Percentiles rank a stretch among this genome's conserved stretches.
Evolutionary conservation across 2,113 vertebrate species (phyloP).

Genomic region (Benthochromis sp.): DNA sequence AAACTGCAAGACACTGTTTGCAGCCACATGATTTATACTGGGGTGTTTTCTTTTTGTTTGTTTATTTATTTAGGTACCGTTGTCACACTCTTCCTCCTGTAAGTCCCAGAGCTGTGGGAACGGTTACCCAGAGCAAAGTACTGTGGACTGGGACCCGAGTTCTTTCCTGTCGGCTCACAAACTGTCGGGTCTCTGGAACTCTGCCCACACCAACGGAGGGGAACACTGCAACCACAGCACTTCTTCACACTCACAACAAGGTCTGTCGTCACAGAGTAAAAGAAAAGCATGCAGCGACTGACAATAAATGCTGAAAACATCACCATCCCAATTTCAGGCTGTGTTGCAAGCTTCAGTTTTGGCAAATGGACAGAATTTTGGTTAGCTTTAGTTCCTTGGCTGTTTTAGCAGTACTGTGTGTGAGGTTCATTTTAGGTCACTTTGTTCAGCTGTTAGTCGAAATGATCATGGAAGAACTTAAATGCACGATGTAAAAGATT

Average conservation of each 20-base stretch:
- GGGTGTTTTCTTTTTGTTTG: not conserved
- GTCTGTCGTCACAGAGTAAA: slow-evolving; percentile 62
- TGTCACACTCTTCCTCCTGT: slow-evolving; percentile 91
- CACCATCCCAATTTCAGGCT: not conserved
- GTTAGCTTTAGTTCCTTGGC: not conserved
- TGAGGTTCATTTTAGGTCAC: not conserved
- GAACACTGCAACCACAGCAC: slow-evolving; percentile 78
- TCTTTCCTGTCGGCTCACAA: slow-evolving; percentile 98
- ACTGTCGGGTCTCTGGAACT: slow-evolving; percentile 97
- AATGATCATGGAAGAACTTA: not conserved
- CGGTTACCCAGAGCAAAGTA: slow-evolving; percentile 83
- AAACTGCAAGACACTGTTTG: not conserved
- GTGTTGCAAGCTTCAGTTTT: not conserved
- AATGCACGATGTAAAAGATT: not conserved
- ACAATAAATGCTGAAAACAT: not conserved
- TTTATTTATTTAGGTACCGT: slow-evolving; percentile 66
- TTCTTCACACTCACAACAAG: slow-evolving; percentile 77
- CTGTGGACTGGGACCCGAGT: slow-evolving; percentile 97
- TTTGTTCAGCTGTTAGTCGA: not conserved
- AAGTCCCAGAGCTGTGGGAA: slow-evolving; percentile 79
- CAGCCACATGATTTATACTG: not conserved
- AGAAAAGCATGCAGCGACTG: not conserved
- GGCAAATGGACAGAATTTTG: not conserved
- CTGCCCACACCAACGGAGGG: slow-evolving; percentile 83
- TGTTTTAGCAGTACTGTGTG: not conserved